Conservation (phyloP, 2,888 invertebrate genomes). For the Plagiodera versicolora region DNA sequence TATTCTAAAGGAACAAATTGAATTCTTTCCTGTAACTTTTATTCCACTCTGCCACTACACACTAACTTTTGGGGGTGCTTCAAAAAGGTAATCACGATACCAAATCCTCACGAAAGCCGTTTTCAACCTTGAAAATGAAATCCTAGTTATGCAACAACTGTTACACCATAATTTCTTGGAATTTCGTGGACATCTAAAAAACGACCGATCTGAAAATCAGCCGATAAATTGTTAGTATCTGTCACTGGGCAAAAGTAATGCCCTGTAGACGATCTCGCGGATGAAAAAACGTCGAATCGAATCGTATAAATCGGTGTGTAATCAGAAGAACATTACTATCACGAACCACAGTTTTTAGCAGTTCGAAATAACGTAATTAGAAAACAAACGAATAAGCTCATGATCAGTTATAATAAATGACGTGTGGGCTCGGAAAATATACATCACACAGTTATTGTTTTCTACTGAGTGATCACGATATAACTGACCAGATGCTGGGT, state of each 20-base stretch:
- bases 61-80: too few species aligned
- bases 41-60: too few species aligned
- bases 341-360: too few species aligned
- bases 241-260: background rate
- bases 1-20: too few species aligned
- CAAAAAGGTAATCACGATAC: too few species aligned
- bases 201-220: background rate
- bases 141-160: background rate
- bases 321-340: background rate
- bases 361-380: background rate
- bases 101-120: too few species aligned
- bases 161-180: background rate
- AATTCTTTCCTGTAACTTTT: too few species aligned
- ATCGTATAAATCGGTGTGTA: background rate
- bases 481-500: too few species aligned
- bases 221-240: background rate
- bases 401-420: too few species aligned
- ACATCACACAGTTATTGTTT: too few species aligned
- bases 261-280: background rate
- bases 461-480: too few species aligned
- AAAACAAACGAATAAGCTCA: background rate
- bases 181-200: background rate
- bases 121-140: background rate
- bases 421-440: too few species aligned
- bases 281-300: background rate